phyloP scores from a whole-genome alignment of 2,113 vertebrate genomes.

The Entelurus aequoreus region DNA sequence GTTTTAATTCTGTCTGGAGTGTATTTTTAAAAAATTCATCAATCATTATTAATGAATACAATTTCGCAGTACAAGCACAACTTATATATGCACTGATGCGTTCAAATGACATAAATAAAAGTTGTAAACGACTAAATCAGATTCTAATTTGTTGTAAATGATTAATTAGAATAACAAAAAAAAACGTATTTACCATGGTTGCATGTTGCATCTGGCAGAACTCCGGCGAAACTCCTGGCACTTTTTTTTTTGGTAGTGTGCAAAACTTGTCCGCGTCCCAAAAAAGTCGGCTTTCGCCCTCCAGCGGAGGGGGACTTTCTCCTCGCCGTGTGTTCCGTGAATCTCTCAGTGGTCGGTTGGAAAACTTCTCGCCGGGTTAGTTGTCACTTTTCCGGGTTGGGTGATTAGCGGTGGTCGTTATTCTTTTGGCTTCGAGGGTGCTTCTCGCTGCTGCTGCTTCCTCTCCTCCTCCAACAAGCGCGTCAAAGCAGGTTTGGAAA shows the following conservation, averaged over 20 bases:
- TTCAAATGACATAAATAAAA: constrained; percentile 5
- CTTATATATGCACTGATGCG: not conserved
- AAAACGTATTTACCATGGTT: constrained; percentile 75
- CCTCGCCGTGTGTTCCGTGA: constrained; percentile 16
- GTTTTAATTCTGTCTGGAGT: too few species aligned
- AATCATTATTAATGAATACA: not conserved
- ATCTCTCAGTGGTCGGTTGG: constrained; percentile 29
- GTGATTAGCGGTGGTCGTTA: not conserved
- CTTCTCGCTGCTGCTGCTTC: not conserved
- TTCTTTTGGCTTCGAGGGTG: not conserved
- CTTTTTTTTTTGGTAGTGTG: constrained; percentile 14
- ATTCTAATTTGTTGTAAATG: not conserved
- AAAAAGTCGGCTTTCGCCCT: constrained; percentile 74
- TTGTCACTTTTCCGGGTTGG: constrained; percentile 14
- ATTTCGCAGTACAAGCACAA: not conserved
- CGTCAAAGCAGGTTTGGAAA: constrained; percentile 48
- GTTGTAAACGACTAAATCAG: not conserved
- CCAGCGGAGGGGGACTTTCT: constrained; percentile 67
- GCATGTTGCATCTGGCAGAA: constrained; percentile 73
- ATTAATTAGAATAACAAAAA: not conserved
- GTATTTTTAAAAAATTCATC: too few species aligned
- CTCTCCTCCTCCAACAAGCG: constrained; percentile 15
- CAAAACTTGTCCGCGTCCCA: constrained; percentile 53
- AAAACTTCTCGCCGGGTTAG: constrained; percentile 31
- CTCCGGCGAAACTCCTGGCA: constrained; percentile 54